Base-by-base conservation (phyloP, 2,888 invertebrate genomes). In the Diachrysia chrysitis region DNA sequence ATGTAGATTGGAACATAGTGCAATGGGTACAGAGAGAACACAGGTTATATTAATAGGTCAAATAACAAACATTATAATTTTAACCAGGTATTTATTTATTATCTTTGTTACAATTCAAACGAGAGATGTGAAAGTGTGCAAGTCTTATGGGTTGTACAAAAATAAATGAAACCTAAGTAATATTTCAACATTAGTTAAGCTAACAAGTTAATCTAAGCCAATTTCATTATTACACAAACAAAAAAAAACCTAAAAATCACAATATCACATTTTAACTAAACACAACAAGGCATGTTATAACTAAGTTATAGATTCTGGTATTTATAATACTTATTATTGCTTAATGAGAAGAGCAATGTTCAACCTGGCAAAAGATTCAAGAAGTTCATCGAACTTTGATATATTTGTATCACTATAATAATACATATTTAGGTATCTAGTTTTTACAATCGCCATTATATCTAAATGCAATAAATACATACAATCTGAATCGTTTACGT, bases 401-500 rank as follows among this genome's bases (percentile, higher is more conserved):
- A 89, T 75, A 87, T 88, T 89, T 89, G 87, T 89, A 89, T 87
- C 83, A 89, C 87, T 90, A 85, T 87, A 87, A 79, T 89, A 89
- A 90, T 88, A 92, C 87, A 89, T 90, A 82, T 61, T 76, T 81
- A 90, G 82, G 84, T 88, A 84, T 87, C 86, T 90, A 89, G 83
- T 92, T 93, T 93, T 91, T 93, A 95, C 94, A 94, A 87, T 91
- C 86, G 89, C 89, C 87, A 78, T 91, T 89, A 90, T 85, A 90
- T 87, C 94, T 94, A 95, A 95, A 95, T 94, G 95, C 94, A 94
- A 93, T 94, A 94, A 94, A 95, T 94, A 94, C 90, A 95, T 93
- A 94, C 89, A 92, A 87, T 89, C 86, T 89, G 86, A 83, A 85
- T 79, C 73, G 70, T 83, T 70, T 64, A 73, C 82, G 77, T 82